Conservation (phyloP, 2,113 vertebrate genomes). For the Lepus europaeus region DNA sequence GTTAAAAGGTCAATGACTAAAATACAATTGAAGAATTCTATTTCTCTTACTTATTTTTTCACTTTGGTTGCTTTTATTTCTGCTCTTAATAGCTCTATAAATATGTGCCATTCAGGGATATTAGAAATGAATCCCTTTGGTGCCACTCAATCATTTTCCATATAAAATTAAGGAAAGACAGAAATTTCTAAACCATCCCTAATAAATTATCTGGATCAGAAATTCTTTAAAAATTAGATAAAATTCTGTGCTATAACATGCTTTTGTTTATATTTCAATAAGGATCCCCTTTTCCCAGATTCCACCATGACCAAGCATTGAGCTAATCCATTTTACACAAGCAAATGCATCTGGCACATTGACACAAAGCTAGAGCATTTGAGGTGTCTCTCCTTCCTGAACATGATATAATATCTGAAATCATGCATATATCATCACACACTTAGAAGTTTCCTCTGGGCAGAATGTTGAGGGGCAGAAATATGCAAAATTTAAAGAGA, state of each 20-base stretch:
- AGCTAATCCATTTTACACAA: background rate
- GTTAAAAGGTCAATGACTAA: background rate
- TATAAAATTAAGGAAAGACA: background rate
- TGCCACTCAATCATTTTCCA: background rate
- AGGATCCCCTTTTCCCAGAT: background rate
- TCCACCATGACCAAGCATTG: background rate
- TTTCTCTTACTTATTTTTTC: background rate
- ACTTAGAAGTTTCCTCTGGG: constrained; percentile 1
- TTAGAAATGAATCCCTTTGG: constrained; percentile 19
- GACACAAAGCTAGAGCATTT: constrained; percentile 27
- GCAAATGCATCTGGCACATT: background rate
- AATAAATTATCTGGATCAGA: constrained; percentile 20
- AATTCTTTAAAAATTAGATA: constrained; percentile 33
- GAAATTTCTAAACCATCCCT: constrained; percentile 8
- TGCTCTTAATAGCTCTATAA: background rate
- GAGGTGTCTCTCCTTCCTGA: background rate
- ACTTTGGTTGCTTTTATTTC: background rate
- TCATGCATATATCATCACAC: background rate
- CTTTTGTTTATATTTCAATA: background rate
- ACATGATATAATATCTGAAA: background rate
- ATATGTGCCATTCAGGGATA: background rate
- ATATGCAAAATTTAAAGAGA: background rate
- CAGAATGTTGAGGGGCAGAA: background rate
- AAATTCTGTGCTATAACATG: background rate
- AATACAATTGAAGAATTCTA: background rate